Evolutionary conservation across 2,113 vertebrate genomes (phyloP), one percentile per base, ranked within the genome.

Genomic region (Alaudala cheleensis): DNA sequence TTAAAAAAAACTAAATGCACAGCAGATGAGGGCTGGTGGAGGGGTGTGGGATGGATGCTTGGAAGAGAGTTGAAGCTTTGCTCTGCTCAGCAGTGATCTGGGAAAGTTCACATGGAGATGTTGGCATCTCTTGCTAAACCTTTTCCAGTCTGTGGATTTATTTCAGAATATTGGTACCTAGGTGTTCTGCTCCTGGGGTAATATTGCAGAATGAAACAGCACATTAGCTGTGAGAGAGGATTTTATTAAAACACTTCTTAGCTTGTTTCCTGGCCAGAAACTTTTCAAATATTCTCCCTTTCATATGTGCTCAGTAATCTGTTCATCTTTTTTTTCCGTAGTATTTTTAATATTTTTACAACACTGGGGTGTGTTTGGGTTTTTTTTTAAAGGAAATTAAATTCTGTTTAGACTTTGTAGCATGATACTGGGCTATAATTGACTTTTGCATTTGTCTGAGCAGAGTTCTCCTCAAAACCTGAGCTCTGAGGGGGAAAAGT

Each of bases 361-460:
- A 89, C 91, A 57, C 65, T 67, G 31, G 40, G 5, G 10, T 47
- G 42, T 28, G 17, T 62, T n/a, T 74, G 16, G 18, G 8, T 0
- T 3, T 69, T 86, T 89, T 81, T 73, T 24, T 34, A 91, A 95
- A 97, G 97, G 97, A 98, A 98, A 98, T 98, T 95, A 97, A 97
- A 97, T 76, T 96, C 69, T 67, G 19, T 86, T 93, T 95, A 95
- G 64, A n/a, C 44, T 88, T 70, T 87, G 70, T 26, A 71, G 54
- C 47, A 11, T 96, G 95, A 96, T 96, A 64, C 82, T 67, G 72
- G 92, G 50, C 66, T 82, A 53, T 96, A 96, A 97, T 98, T 97
- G 92, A 95, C 92, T 97, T 97, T 88, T 90, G 84, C 29, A 5
- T 92, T 95, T 93, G 57, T 71, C 88, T 95, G 71, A 92, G 56